phyloP scores from a whole-genome alignment of 1,140 invertebrate genomes.

The Drosophila obscura region DNA sequence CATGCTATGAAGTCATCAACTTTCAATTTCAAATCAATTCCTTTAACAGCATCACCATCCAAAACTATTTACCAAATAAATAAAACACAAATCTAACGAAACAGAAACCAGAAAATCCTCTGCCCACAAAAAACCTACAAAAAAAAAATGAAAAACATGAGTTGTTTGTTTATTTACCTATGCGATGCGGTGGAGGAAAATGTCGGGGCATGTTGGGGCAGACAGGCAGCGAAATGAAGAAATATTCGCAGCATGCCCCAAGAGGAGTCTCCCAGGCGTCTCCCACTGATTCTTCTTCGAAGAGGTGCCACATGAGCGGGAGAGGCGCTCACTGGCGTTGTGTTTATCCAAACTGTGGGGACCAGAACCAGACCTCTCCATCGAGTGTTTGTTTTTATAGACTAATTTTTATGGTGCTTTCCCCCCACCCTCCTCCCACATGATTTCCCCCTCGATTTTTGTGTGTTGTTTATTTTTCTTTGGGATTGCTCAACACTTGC shows the following conservation, averaged over 20 bases:
- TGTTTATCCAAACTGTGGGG: conserved; percentile 75
- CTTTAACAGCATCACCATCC: not conserved
- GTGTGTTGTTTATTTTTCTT: conserved; percentile 64
- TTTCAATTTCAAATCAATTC: conserved; percentile 2
- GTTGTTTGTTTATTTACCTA: conserved; percentile 49
- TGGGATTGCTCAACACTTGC: conserved; percentile 74
- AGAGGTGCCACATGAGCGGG: conserved; percentile 68
- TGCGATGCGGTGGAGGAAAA: conserved; percentile 35
- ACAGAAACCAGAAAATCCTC: too few species aligned
- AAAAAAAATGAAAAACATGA: conserved; percentile 50
- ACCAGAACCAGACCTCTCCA: conserved; percentile 45
- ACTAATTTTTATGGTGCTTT: conserved; percentile 76
- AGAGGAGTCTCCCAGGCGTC: conserved; percentile 32
- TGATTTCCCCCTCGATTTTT: conserved; percentile 7
- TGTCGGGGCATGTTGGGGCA: conserved; percentile 17
- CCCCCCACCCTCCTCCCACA: conserved; percentile 24
- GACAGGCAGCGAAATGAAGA: conserved; percentile 47
- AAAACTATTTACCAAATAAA: conserved; percentile 37
- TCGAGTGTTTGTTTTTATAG: conserved; percentile 78
- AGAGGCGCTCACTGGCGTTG: conserved; percentile 47
- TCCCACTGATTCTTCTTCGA: conserved; percentile 29
- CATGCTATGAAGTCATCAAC: conserved; percentile 21
- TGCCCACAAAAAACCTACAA: conserved; percentile 5
- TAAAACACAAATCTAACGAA: conserved; percentile 27
- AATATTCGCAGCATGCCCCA: conserved; percentile 71